A percentile compares a stretch with the other conserved stretches of the same genome.
Conservation (phyloP, 2,797 vertebrate species). For the Scyliorhinus canicula region DNA sequence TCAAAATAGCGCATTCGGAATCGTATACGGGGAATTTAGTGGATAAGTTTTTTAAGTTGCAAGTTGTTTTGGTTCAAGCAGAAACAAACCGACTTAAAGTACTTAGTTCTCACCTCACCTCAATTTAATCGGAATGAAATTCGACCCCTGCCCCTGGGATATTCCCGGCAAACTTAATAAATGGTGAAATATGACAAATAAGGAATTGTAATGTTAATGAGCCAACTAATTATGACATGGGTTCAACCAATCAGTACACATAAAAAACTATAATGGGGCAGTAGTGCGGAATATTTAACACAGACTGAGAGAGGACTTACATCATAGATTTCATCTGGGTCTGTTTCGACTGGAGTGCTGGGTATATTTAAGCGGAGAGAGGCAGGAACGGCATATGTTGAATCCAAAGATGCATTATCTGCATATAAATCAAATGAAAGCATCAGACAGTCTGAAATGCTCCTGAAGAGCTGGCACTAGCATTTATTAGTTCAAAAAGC, state of each 20-base stretch:
- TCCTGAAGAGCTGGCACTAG: background rate
- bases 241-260: background rate
- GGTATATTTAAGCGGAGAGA: background rate
- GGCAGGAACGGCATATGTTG: conserved; percentile 35
- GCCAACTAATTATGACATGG: background rate
- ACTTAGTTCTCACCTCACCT: background rate
- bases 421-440: background rate
- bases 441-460: background rate
- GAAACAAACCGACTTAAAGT: background rate
- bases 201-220: background rate
- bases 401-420: conserved; percentile 32
- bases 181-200: background rate
- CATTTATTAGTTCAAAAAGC: background rate
- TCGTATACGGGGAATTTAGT: background rate
- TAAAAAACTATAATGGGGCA: background rate
- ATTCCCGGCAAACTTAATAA: background rate
- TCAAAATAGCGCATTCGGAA: background rate
- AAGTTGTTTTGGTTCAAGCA: background rate
- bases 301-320: background rate
- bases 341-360: background rate
- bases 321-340: conserved; percentile 35
- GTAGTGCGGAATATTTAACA: background rate
- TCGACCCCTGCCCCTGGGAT: background rate
- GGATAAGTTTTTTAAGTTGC: background rate
- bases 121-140: background rate